Evolutionary conservation across 2,797 vertebrate species (phyloP).

Genomic region (Bovichtus variegatus): DNA sequence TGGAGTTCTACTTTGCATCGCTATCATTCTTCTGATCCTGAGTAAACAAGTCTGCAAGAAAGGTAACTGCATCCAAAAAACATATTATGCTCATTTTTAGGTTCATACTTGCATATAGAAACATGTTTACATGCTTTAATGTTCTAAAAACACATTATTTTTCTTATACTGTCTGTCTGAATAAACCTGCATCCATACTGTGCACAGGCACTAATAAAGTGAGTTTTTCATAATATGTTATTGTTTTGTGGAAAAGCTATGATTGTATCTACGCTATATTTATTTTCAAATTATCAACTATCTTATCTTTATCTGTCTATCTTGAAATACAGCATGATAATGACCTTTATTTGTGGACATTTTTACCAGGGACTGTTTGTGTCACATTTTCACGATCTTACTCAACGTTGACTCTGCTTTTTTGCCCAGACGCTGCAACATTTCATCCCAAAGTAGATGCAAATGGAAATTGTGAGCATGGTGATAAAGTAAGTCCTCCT

Average conservation of each 20-base stretch:
- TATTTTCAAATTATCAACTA: too few relatives aligned
- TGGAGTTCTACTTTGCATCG: constrained; percentile 25
- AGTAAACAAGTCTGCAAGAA: constrained; percentile 31
- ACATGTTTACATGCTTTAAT: too few relatives aligned
- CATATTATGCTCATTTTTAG: too few relatives aligned
- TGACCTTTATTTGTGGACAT: constrained; percentile 9
- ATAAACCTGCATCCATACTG: too few relatives aligned
- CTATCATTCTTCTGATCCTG: constrained; percentile 27
- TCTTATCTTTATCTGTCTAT: too few relatives aligned
- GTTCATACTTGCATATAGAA: too few relatives aligned
- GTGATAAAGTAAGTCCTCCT: constrained; percentile 63
- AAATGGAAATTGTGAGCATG: constrained; percentile 73
- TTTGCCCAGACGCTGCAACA: constrained; percentile 26
- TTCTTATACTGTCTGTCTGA: too few relatives aligned
- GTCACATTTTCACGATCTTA: neutral
- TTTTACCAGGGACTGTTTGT: constrained; percentile 8
- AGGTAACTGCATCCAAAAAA: constrained; percentile 57
- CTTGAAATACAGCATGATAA: constrained; percentile 9
- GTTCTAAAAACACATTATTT: too few relatives aligned
- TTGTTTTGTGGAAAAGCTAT: constrained; percentile 16
- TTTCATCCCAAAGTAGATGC: constrained; percentile 60
- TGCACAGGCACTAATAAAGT: too few relatives aligned
- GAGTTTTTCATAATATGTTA: too few relatives aligned
- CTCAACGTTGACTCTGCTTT: constrained; percentile 19
- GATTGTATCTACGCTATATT: constrained; percentile 8